Conservation (phyloP, 2,888 invertebrate species). For the Hyposoter dolosus region DNA sequence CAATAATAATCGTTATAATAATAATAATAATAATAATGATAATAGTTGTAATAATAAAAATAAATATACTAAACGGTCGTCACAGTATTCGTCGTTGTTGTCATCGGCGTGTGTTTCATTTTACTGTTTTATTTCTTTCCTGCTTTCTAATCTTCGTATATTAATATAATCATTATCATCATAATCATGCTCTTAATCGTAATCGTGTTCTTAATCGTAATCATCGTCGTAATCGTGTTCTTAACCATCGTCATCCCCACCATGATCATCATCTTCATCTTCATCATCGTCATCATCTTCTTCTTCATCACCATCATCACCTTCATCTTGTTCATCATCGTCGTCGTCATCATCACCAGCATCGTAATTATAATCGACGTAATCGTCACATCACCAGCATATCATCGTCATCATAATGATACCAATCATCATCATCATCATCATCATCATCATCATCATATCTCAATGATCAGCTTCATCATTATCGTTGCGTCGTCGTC, state of each 20-base stretch:
- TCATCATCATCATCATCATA: no score
- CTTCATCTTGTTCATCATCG: background rate
- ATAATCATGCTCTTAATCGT: conserved; percentile 66
- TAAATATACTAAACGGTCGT: conserved; percentile 71
- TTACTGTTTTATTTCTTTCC: conserved; percentile 28
- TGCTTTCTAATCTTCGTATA: conserved; percentile 63
- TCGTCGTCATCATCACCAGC: background rate
- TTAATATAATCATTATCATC: conserved; percentile 71
- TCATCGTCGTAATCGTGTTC: background rate
- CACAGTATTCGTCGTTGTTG: conserved; percentile 73
- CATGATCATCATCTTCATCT: background rate
- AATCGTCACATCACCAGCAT: no score
- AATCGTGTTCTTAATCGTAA: conserved; percentile 12
- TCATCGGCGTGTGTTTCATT: conserved; percentile 72
- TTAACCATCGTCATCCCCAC: conserved; percentile 58
- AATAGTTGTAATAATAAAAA: conserved; percentile 72
- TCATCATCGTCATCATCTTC: background rate
- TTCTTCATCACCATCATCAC: conserved; percentile 6
- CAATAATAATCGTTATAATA: conserved; percentile 80
- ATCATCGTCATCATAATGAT: conserved; percentile 33
- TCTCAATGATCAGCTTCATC: background rate
- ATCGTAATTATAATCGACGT: conserved; percentile 63
- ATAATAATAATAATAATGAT: conserved; percentile 74
- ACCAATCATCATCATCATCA: background rate
- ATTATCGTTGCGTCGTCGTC: conserved; percentile 63